Percentiles rank a stretch among this genome's conserved stretches.
Conservation (phyloP, 2,888 invertebrate species). For the Temnothorax rugatulus region DNA sequence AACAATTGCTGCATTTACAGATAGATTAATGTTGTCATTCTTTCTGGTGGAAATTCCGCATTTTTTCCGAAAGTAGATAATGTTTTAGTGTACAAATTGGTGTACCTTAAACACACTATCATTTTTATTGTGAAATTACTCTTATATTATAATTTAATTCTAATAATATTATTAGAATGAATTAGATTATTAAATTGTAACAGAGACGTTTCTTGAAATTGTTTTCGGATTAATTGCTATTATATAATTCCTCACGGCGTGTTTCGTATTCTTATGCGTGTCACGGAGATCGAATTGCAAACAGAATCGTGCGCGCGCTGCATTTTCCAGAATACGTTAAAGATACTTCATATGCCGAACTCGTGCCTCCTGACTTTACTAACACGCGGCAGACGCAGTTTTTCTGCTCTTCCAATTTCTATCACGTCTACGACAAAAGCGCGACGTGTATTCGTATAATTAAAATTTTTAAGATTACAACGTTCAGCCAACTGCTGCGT, state of each 20-base stretch:
- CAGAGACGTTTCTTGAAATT: background rate
- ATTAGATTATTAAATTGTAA: background rate
- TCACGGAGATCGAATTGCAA: constrained; percentile 50
- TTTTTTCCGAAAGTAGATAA: background rate
- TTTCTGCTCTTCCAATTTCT: constrained; percentile 9
- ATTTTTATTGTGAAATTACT: background rate
- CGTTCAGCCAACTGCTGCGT: background rate
- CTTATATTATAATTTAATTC: background rate
- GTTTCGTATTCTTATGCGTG: background rate
- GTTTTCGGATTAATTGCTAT: background rate
- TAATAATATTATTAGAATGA: background rate
- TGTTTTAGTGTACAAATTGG: background rate
- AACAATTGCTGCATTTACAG: constrained; percentile 75
- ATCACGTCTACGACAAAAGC: background rate
- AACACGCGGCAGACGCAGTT: background rate
- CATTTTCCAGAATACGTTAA: background rate
- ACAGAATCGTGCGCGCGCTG: background rate
- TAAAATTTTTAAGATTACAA: constrained; percentile 9
- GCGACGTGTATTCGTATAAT: background rate
- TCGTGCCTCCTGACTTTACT: background rate
- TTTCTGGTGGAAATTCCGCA: background rate
- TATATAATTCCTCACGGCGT: too few species aligned
- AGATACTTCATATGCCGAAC: background rate
- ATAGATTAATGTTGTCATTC: constrained; percentile 42
- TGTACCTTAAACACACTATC: background rate